Base-by-base conservation (phyloP, 2,797 vertebrate species). In the Myotis planiceps region DNA sequence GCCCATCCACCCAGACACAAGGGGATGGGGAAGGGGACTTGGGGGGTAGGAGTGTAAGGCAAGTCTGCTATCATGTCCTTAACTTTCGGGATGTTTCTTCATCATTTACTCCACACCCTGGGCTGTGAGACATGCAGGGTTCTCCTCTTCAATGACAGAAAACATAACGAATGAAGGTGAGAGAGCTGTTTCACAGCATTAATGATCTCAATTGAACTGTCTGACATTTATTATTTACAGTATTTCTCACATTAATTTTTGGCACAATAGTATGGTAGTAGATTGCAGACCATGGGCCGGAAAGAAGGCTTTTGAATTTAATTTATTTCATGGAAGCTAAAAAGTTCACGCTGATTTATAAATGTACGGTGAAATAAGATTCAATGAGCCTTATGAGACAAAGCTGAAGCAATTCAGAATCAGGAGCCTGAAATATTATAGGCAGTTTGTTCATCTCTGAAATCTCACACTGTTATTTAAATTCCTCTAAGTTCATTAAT, bases 391-490 rank as follows among this genome's bases (percentile, higher is more conserved):
- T 97, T 97, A 93, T 96, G 98, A 98, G 97, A 95, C 95, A 95
- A 96, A 97, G 97, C 97, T 96, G 94, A 96, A 98, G 96, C 98
- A 96, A 98, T 97, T 97, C 96, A 90, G 89, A 98, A 97, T 97
- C 98, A 95, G 86, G 63, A 97, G 25, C 53, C 97, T 94, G 93
- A 97, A 97, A 98, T 91, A 92, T 96, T 93, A 95, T 53, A 83
- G 93, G 94, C 92, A 60, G 65, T 95, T 92, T 82, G 74, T 90
- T 97, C 96, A 83, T 95, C 88, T 97, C 95, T 90, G 95, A 96
- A 97, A 97, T 92, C 85, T 96, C 96, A 95, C 53, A 80, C 69
- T 95, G 95, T 97, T 96, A 96, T 95, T 97, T 94, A 93, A 95
- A 94, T 93, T 96, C 82, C 92, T 97, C 96, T 86, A 97, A 97